phyloP scores from a whole-genome alignment of 2,888 invertebrate species.

The Drosophila melanosoma region DNA sequence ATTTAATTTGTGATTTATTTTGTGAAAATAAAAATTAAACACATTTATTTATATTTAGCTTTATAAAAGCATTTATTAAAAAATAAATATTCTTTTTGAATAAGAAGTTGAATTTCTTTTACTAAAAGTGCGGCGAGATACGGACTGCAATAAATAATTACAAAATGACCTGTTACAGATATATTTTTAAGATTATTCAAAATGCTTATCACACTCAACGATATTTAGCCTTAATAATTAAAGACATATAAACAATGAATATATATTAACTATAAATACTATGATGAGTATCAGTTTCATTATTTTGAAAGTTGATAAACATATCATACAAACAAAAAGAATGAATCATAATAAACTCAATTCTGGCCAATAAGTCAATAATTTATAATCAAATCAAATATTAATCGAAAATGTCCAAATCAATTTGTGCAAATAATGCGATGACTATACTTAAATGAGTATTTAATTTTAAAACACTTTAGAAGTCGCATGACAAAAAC shows the following conservation, averaged over 20 bases:
- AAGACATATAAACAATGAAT: conserved; percentile 39
- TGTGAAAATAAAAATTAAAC: not conserved
- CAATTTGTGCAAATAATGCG: conserved; percentile 35
- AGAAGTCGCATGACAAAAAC: not conserved
- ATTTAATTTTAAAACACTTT: conserved; percentile 27
- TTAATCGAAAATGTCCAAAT: conserved; percentile 39
- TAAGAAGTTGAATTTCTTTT: no score
- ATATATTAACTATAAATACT: not conserved
- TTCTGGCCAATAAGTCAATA: conserved; percentile 14
- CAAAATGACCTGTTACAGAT: not conserved
- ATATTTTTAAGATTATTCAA: not conserved
- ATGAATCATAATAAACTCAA: conserved; percentile 20
- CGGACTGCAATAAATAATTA: no score
- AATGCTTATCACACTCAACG: not conserved
- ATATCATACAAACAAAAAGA: not conserved
- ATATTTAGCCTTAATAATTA: not conserved
- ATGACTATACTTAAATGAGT: conserved; percentile 22
- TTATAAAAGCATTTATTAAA: not conserved
- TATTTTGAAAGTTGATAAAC: not conserved
- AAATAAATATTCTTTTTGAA: no score
- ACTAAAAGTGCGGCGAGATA: no score
- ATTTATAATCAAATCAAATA: conserved; percentile 50
- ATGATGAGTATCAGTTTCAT: not conserved
- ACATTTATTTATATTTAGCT: not conserved
- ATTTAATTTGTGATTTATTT: not conserved